Percentiles rank a stretch among this genome's conserved stretches.
Evolutionary conservation across 1,140 invertebrate species (phyloP).

Genomic region (Drosophila tani): DNA sequence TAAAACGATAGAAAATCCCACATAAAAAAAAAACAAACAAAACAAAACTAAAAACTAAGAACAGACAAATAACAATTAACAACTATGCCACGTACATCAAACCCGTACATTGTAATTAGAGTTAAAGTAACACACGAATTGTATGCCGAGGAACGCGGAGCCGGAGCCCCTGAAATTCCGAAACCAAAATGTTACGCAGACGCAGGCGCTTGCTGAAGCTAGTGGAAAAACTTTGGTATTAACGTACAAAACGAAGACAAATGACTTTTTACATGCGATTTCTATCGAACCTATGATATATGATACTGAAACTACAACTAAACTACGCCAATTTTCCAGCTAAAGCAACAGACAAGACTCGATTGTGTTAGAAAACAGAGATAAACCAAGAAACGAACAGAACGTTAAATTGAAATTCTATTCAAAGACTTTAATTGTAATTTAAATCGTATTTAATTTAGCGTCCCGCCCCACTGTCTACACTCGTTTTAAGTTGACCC

Average conservation of each 20-base stretch:
- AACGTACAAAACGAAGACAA: slow-evolving; percentile 68
- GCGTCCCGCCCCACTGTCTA: slow-evolving; percentile 40
- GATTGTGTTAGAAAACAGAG: slow-evolving; percentile 65
- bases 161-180: slow-evolving; percentile 21
- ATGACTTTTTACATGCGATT: slow-evolving; percentile 67
- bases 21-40: slow-evolving; percentile 21
- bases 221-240: slow-evolving; percentile 58
- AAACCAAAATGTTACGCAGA: slow-evolving; percentile 50
- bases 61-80: slow-evolving; percentile 52
- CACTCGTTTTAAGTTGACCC: slow-evolving; percentile 59
- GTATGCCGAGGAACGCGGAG: slow-evolving; percentile 29
- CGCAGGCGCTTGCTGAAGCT: slow-evolving; percentile 62
- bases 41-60: slow-evolving; percentile 28
- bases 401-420: slow-evolving; percentile 56
- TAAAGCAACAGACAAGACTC: slow-evolving; percentile 69
- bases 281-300: slow-evolving; percentile 31
- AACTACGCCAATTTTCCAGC: slow-evolving; percentile 62
- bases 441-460: slow-evolving; percentile 59
- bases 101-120: slow-evolving; percentile 49
- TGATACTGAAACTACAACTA: slow-evolving; percentile 27
- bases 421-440: slow-evolving; percentile 77
- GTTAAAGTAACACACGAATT: slow-evolving; percentile 34
- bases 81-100: slow-evolving; percentile 53
- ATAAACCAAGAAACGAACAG: slow-evolving; percentile 41
- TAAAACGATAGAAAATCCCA: slow-evolving; percentile 24